Conservation (phyloP, 2,797 vertebrate species). For the Acridotheres tristis region DNA sequence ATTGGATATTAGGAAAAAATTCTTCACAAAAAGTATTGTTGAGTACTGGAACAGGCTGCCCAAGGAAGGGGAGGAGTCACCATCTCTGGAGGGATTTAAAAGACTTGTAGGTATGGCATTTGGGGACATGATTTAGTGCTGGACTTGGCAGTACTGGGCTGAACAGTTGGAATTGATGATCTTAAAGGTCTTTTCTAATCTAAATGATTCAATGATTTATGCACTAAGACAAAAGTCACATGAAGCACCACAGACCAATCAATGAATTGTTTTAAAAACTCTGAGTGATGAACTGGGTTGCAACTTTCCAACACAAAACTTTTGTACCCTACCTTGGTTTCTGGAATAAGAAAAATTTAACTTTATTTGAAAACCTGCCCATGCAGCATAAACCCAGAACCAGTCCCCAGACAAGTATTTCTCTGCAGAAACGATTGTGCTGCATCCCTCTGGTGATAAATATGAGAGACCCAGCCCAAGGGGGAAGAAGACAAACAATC, state of each 20-base stretch:
- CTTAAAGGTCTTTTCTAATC: background rate
- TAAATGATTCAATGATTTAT: background rate
- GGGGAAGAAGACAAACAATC: background rate
- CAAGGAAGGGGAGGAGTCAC: background rate
- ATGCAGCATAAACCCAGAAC: background rate
- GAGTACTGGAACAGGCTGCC: background rate
- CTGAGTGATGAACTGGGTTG: background rate
- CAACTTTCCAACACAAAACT: background rate
- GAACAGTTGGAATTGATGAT: background rate
- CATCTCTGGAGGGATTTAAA: background rate
- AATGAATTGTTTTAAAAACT: background rate
- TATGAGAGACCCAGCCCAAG: background rate
- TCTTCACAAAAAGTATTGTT: rapidly evolving
- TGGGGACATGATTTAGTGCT: background rate
- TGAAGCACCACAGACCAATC: background rate
- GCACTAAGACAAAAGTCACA: background rate
- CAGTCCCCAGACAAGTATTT: background rate
- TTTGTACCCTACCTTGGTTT: background rate
- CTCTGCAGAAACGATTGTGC: background rate
- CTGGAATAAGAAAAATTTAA: background rate
- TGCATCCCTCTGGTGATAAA: rapidly evolving
- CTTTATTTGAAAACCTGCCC: background rate
- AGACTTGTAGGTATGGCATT: background rate
- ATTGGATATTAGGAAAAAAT: background rate
- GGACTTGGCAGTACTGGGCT: background rate